These are phyloP conservation scores for Platerodrilus igneus DNA, from an alignment of 2,888 invertebrate species.

Conservation along the genomic window DNA sequence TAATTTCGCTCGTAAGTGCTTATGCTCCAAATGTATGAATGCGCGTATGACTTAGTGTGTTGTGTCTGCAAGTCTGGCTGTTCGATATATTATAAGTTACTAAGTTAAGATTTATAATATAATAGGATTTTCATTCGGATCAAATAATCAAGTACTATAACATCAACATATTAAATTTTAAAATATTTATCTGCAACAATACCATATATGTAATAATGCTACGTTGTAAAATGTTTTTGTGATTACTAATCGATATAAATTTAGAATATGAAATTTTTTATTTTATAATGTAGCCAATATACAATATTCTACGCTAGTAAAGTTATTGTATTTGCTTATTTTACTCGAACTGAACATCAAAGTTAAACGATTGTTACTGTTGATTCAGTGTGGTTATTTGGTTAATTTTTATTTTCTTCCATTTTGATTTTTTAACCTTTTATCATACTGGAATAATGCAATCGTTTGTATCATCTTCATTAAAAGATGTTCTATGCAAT, in stretches of 20 bases:
- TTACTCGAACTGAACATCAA: constrained; percentile 31
- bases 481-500: constrained; percentile 24
- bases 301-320: constrained; percentile 28
- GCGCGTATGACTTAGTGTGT: constrained; percentile 26
- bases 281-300: constrained; percentile 36
- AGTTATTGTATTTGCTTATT: constrained; percentile 38
- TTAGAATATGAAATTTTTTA: constrained; percentile 23
- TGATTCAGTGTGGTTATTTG: constrained; percentile 8
- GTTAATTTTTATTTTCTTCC: constrained; percentile 8
- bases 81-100: constrained; percentile 39
- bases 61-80: constrained; percentile 45
- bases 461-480: constrained; percentile 18
- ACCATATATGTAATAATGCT: no score
- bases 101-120: constrained; percentile 19
- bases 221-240: constrained; percentile 24
- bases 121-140: constrained; percentile 27
- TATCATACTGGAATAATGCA: constrained; percentile 11
- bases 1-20: constrained; percentile 26
- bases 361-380: constrained; percentile 13
- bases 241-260: constrained; percentile 20
- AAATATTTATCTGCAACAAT: no score
- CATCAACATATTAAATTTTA: no score
- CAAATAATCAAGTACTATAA: constrained; percentile 27
- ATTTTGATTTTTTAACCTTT: constrained; percentile 3
- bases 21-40: constrained; percentile 24